Percentiles rank a stretch among this genome's conserved stretches.
phyloP scores from a whole-genome alignment of 2,888 invertebrate species.

The Epirrhoe alternata region DNA sequence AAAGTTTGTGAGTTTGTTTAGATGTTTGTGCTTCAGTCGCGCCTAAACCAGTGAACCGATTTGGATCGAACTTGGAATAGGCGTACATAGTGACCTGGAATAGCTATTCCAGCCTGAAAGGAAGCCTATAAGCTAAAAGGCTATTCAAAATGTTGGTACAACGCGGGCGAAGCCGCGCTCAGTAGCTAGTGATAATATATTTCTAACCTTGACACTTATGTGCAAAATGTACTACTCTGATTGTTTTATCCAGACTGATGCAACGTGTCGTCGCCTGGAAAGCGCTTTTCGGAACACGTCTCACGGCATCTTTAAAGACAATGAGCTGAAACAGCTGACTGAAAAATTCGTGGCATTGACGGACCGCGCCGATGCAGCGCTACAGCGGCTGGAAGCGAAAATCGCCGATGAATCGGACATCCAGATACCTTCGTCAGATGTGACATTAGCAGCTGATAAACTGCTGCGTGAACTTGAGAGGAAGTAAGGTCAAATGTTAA shows the following conservation, averaged over 20 bases:
- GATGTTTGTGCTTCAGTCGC: no score
- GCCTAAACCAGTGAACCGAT: no score
- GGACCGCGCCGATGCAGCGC: slow-evolving; percentile 75
- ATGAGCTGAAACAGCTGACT: slow-evolving; percentile 73
- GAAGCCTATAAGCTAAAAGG: no score
- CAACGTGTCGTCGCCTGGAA: slow-evolving; percentile 72
- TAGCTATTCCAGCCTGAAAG: no score
- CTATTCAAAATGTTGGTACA: no score
- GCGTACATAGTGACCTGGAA: no score
- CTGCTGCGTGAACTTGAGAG: slow-evolving; percentile 67
- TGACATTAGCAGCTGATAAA: slow-evolving; percentile 68
- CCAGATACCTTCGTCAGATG: slow-evolving; percentile 61
- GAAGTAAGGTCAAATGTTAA: slow-evolving; percentile 56
- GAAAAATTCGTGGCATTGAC: slow-evolving; percentile 79
- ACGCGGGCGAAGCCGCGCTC: no score
- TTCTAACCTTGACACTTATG: no score
- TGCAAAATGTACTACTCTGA: not conserved
- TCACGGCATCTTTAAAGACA: slow-evolving; percentile 68
- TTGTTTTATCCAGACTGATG: slow-evolving; percentile 60
- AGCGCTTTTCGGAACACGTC: slow-evolving; percentile 71
- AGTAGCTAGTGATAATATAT: no score
- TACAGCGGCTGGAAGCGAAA: slow-evolving; percentile 71
- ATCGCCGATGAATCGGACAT: slow-evolving; percentile 62
- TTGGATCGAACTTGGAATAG: no score
- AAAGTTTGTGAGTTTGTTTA: no score